phyloP scores from a whole-genome alignment of 1,140 invertebrate species.

The Cotesia glomerata region DNA sequence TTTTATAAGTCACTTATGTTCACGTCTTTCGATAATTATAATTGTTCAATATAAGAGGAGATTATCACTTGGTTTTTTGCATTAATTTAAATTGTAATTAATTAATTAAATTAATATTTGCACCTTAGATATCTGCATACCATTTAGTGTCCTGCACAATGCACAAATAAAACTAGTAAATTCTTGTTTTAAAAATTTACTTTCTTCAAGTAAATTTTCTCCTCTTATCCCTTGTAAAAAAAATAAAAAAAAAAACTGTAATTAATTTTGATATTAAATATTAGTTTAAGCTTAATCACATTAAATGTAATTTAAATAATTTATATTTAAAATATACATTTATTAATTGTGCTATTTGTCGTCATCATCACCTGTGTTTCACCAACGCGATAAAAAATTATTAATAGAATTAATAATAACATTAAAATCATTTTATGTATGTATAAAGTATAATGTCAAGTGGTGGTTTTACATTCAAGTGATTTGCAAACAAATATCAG shows the following conservation, averaged over 20 bases:
- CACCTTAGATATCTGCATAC: not conserved
- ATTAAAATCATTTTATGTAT: constrained; percentile 10
- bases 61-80: not conserved
- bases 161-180: not conserved
- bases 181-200: not conserved
- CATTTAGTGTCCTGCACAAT: not conserved
- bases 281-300: not conserved
- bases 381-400: not conserved
- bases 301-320: not conserved
- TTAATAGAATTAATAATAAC: not conserved
- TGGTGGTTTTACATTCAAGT: not conserved
- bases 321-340: constrained; percentile 11
- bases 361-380: constrained; percentile 25
- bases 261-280: constrained; percentile 4
- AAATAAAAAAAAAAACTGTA: not conserved
- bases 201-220: not conserved
- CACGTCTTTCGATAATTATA: not conserved
- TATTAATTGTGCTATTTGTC: constrained; percentile 28
- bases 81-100: not conserved
- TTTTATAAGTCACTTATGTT: not conserved
- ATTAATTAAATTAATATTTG: not conserved
- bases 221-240: constrained; percentile 16
- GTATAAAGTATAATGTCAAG: constrained; percentile 13
- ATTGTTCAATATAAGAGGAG: constrained; percentile 2
- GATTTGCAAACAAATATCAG: too few relatives aligned